phyloP scores from a whole-genome alignment of 2,797 vertebrate genomes.

The Lithobates pipiens region DNA sequence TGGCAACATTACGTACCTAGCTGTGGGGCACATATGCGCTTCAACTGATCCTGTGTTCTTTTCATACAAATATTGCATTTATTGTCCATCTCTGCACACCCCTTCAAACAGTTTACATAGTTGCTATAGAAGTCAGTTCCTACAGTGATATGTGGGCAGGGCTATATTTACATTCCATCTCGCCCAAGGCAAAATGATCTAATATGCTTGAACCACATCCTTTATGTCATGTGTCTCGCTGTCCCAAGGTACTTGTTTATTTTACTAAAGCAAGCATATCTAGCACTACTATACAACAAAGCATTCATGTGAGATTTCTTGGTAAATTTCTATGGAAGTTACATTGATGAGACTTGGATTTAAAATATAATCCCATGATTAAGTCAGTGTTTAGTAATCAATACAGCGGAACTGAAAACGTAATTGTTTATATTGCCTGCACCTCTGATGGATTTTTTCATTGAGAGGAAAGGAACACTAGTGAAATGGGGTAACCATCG shows the following conservation, averaged over 20 bases:
- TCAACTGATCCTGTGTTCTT: background rate
- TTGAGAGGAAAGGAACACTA: too few species aligned
- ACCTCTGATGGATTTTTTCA: too few species aligned
- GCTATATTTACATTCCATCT: conserved; percentile 15
- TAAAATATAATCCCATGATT: background rate
- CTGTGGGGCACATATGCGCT: background rate
- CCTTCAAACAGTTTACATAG: background rate
- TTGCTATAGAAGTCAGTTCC: background rate
- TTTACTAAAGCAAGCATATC: conserved; percentile 6
- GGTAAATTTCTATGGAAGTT: background rate
- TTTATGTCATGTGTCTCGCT: background rate
- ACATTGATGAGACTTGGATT: background rate
- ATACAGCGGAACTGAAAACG: background rate
- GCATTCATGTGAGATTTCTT: background rate
- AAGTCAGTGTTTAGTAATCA: background rate
- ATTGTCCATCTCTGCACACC: background rate
- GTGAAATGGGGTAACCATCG: too few species aligned
- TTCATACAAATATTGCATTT: background rate
- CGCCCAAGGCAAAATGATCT: conserved; percentile 14
- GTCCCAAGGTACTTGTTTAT: background rate
- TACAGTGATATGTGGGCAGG: background rate
- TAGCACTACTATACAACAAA: background rate
- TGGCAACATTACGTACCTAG: background rate
- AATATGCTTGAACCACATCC: background rate
- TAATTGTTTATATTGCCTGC: background rate